These are phyloP conservation scores for Poeciliopsis prolifica DNA, from an alignment of 2,113 vertebrate genomes.

Conservation along the genomic window DNA sequence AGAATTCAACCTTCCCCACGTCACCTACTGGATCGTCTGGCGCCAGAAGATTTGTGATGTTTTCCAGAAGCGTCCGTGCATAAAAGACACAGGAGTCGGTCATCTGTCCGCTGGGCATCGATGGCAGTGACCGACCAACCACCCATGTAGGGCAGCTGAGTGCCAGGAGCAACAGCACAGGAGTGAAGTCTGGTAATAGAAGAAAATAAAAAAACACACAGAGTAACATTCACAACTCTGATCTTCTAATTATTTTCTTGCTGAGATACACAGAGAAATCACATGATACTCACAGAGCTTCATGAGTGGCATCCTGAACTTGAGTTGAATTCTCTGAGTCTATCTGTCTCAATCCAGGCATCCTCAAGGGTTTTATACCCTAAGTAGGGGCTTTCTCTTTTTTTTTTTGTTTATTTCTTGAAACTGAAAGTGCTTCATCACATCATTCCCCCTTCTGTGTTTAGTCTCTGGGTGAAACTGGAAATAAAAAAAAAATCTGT, in stretches of 20 bases:
- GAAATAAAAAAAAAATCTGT: constrained; percentile 46
- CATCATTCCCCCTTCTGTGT: constrained; percentile 3
- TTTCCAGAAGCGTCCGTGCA: constrained; percentile 56
- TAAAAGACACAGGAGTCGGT: constrained; percentile 42
- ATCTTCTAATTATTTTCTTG: background rate
- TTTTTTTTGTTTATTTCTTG: constrained; percentile 8
- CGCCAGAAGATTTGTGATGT: constrained; percentile 51
- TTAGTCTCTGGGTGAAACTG: constrained; percentile 50
- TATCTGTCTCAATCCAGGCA: constrained; percentile 23
- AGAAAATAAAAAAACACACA: background rate
- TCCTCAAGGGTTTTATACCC: constrained; percentile 59
- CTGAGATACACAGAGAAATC: background rate
- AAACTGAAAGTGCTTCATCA: constrained; percentile 51
- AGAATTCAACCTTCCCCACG: background rate
- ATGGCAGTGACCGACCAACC: constrained; percentile 38
- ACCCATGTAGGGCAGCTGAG: constrained; percentile 48
- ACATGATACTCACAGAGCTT: constrained; percentile 64
- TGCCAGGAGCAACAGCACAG: constrained; percentile 52
- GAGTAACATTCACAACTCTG: background rate
- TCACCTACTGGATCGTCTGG: constrained; percentile 34
- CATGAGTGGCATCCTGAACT: constrained; percentile 48
- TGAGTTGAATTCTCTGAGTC: constrained; percentile 21
- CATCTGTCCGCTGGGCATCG: background rate
- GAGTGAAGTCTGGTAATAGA: constrained; percentile 39
- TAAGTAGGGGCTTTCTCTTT: constrained; percentile 36